Evolutionary conservation across 2,888 invertebrate species (phyloP), one percentile per base, ranked within the genome.

Genomic region (Cheilosia scutellata): DNA sequence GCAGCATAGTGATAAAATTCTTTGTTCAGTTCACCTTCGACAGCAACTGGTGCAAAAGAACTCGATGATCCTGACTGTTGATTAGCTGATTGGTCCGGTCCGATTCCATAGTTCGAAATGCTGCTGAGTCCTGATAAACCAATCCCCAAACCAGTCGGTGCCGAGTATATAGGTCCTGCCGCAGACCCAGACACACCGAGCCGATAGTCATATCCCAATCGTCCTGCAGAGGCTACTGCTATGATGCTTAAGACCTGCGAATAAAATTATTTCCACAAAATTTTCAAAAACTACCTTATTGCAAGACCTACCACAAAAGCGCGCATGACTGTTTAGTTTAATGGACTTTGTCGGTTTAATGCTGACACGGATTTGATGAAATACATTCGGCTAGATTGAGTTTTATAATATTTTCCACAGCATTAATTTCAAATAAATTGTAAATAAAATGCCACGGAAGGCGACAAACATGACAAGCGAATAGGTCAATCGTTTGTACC

Each of bases 1-100:
- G 89, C 89, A 1, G 89, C 86, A 3, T 87, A 86, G 5, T 76
- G 87, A 49, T 71, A 89, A 65, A 88, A 89, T 49, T 89, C 88
- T 40, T 89, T 89, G 20, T 87, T 87, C 49, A 77, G 63, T 1
- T 55, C 60, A 4, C 29, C 53, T 3, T 31, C 63, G 4, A 47
- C 47, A 11, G 20, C n/a, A 4, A 27, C 4, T 42, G 42, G 37
- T 3, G 9, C 25, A 2, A 25, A n/a, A n/a, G n/a, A 13, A 42
- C 42, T 42, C 42, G 42, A 13, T 2, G 42, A 42, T 42, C 42
- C 42, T 5, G 42, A n/a, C 5, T n/a, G 13, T 4, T 42, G 42
- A 42, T n/a, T 2, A n/a, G 13, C 42, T n/a, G 5, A 5, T 4
- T 11, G 2, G 4, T 11, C 11, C 37, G 37, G 37, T 11, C 37